These are phyloP conservation scores for Lasioglossum marginatum DNA, from an alignment of 2,888 invertebrate genomes.

Conservation along the genomic window DNA sequence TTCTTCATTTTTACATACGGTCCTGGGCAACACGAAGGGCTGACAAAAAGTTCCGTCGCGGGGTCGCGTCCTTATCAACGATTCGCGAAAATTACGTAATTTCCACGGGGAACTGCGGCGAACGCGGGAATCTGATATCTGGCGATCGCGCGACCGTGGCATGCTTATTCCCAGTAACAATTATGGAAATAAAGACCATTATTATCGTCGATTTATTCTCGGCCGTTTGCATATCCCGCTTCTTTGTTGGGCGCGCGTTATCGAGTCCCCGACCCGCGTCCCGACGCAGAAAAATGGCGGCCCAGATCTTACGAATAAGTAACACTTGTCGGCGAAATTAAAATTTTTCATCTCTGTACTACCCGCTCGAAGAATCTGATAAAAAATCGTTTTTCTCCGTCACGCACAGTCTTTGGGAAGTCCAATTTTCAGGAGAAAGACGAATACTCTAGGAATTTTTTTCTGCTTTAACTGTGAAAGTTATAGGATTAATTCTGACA, in stretches of 20 bases:
- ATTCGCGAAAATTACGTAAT: conserved; percentile 39
- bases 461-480: neutral
- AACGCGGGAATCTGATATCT: conserved; percentile 12
- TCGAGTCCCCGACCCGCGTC: neutral
- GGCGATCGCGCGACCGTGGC: conserved; percentile 26
- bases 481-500: neutral
- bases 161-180: conserved; percentile 45
- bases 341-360: neutral
- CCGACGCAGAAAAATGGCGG: conserved; percentile 3
- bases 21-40: neutral
- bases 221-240: neutral
- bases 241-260: neutral
- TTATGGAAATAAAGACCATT: conserved; percentile 53
- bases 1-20: neutral
- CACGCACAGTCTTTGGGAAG: neutral
- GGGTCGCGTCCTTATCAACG: conserved; percentile 15
- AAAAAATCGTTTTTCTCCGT: neutral
- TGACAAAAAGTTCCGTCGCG: neutral
- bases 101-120: neutral
- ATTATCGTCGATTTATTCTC: conserved; percentile 41
- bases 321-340: neutral
- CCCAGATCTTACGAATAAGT: neutral
- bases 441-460: neutral
- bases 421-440: neutral
- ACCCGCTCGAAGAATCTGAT: neutral